phyloP scores from a whole-genome alignment of 2,888 invertebrate species.

The Lomographa bimaculata region DNA sequence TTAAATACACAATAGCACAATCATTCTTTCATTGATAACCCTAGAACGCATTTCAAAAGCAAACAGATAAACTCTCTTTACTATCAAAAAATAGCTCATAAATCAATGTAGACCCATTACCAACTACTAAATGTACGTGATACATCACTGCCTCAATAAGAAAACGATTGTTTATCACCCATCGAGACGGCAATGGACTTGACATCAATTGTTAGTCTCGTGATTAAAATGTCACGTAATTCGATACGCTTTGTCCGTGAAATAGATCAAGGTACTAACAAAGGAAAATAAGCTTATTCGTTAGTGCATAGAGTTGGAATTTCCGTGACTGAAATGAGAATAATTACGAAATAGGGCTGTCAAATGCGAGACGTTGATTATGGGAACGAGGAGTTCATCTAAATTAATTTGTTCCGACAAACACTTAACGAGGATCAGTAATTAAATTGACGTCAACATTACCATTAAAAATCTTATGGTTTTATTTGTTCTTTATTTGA shows the following conservation, averaged over 20 bases:
- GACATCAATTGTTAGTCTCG: constrained; percentile 29
- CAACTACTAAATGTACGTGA: constrained; percentile 3
- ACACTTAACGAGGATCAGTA: constrained; percentile 16
- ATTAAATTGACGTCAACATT: constrained; percentile 22
- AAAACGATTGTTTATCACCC: constrained; percentile 20
- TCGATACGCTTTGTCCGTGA: constrained; percentile 40
- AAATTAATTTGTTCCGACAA: constrained; percentile 35
- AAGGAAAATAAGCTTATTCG: constrained; percentile 21
- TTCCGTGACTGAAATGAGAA: constrained; percentile 8
- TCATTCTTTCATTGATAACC: constrained; percentile 25
- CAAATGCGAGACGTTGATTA: constrained; percentile 37
- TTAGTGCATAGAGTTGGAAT: constrained; percentile 11
- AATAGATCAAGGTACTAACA: constrained; percentile 22
- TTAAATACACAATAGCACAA: constrained; percentile 8
- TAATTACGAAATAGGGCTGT: constrained; percentile 40
- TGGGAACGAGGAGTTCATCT: constrained; percentile 34
- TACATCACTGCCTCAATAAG: constrained; percentile 26
- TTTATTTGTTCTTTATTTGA: too few species aligned
- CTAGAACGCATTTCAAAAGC: constrained; percentile 17
- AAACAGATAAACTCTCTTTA: constrained; percentile 13
- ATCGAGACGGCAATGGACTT: constrained; percentile 31
- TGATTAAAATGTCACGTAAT: constrained; percentile 39
- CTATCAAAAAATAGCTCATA: constrained; percentile 21
- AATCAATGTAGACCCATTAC: constrained; percentile 21
- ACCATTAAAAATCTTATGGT: background rate